Percentiles rank a stretch among this genome's conserved stretches.
Evolutionary conservation across 2,888 invertebrate genomes (phyloP).

Genomic region (Cephus runcator): DNA sequence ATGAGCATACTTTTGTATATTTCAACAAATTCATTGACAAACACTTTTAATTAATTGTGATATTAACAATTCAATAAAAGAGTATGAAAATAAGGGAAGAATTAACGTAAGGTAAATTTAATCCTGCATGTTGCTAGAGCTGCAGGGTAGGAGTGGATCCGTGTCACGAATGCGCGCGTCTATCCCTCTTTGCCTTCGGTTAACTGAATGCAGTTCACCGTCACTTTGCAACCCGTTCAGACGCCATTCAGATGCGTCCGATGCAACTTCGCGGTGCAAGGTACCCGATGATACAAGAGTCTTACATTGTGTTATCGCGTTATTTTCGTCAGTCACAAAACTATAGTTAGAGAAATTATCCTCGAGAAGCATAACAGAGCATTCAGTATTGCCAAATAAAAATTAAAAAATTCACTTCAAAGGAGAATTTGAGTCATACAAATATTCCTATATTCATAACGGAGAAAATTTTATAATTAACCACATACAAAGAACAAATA

Average conservation of each 20-base stretch:
- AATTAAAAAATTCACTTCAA: neutral
- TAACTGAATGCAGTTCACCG: slow-evolving; percentile 56
- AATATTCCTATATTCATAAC: neutral
- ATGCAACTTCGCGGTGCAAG: slow-evolving; percentile 43
- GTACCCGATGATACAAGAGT: neutral
- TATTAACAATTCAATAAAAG: neutral
- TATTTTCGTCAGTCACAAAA: neutral
- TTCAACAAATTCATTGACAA: neutral
- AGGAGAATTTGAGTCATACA: neutral
- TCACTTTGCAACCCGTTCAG: slow-evolving; percentile 59
- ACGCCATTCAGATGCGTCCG: slow-evolving; percentile 59
- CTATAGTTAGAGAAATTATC: neutral
- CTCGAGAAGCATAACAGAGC: neutral
- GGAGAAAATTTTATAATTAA: neutral
- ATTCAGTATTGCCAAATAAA: neutral
- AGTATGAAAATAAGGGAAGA: neutral
- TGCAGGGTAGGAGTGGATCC: slow-evolving; percentile 42
- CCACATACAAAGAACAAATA: neutral
- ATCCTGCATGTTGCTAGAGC: neutral
- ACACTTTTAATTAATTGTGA: neutral
- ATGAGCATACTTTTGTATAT: neutral
- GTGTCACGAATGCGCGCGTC: slow-evolving; percentile 62
- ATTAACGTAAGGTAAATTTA: neutral
- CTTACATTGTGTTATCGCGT: neutral
- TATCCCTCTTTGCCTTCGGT: slow-evolving; percentile 38